Evolutionary conservation across 2,113 vertebrate species (phyloP).

Genomic region (Ctenomys sociabilis): DNA sequence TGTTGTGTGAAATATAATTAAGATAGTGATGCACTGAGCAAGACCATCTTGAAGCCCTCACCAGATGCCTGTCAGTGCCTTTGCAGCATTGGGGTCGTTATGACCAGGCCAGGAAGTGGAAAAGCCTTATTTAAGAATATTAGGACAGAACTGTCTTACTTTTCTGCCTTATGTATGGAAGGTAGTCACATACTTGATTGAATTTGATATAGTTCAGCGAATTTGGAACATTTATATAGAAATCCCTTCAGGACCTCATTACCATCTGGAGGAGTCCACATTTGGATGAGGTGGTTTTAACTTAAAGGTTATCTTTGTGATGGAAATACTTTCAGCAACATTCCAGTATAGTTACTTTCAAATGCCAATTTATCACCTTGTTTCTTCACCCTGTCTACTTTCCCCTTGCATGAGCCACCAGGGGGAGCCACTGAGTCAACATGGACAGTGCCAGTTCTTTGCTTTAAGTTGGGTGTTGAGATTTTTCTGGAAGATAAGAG

Average conservation of each 20-base stretch:
- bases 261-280: not conserved
- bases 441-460: not conserved
- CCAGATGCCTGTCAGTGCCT: not conserved
- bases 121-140: not conserved
- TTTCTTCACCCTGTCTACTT: not conserved
- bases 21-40: not conserved
- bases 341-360: not conserved
- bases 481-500: slow-evolving; percentile 26
- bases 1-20: not conserved
- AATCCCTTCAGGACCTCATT: not conserved
- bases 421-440: not conserved
- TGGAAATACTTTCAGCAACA: not conserved
- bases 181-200: not conserved
- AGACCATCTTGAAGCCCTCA: not conserved
- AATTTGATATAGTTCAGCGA: not conserved
- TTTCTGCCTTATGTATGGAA: not conserved
- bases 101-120: not conserved
- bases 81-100: not conserved
- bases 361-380: not conserved
- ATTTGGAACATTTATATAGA: not conserved
- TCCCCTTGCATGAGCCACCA: not conserved
- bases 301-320: not conserved
- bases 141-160: not conserved
- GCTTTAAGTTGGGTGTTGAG: not conserved
- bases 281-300: not conserved